Conservation (phyloP, 2,113 vertebrate genomes). For the Perca fluviatilis region DNA sequence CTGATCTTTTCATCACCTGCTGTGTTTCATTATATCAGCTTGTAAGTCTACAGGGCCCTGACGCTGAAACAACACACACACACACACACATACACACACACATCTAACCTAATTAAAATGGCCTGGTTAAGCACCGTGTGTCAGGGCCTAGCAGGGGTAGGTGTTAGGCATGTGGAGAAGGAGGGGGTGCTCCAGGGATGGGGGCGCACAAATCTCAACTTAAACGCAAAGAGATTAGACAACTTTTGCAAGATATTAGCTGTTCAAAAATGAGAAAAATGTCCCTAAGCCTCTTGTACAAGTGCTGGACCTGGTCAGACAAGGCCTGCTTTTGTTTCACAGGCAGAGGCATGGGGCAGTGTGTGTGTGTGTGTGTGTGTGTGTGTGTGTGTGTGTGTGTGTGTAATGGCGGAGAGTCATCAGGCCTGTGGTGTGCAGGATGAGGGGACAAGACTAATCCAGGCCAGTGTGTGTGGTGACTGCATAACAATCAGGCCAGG, state of each 20-base stretch:
- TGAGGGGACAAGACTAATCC: constrained; percentile 85
- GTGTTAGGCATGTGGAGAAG: constrained; percentile 71
- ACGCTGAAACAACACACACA: constrained; percentile 48
- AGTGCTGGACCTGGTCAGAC: constrained; percentile 83
- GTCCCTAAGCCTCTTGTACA: constrained; percentile 93
- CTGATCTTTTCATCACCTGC: constrained; percentile 63
- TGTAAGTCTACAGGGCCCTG: constrained; percentile 39
- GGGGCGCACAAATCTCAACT: constrained; percentile 88
- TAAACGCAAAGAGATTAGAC: constrained; percentile 97
- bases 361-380: constrained; percentile 50
- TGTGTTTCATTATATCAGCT: constrained; percentile 70
- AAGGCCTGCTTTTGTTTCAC: constrained; percentile 92
- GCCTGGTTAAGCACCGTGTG: constrained; percentile 83
- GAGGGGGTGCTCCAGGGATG: constrained; percentile 38
- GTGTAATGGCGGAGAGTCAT: constrained; percentile 31
- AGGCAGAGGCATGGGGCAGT: constrained; percentile 70
- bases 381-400: constrained; percentile 53
- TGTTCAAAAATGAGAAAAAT: constrained; percentile 99
- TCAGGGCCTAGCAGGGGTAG: constrained; percentile 75
- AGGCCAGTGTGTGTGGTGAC: constrained; percentile 48
- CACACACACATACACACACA: constrained; percentile 49
- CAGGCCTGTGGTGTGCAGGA: constrained; percentile 81
- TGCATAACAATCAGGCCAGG: constrained; percentile 14
- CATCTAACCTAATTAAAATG: constrained; percentile 88
- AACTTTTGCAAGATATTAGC: constrained; percentile 97